A percentile compares a stretch with the other conserved stretches of the same genome.
phyloP scores from a whole-genome alignment of 2,888 invertebrate genomes.

The Macrophya annulata region DNA sequence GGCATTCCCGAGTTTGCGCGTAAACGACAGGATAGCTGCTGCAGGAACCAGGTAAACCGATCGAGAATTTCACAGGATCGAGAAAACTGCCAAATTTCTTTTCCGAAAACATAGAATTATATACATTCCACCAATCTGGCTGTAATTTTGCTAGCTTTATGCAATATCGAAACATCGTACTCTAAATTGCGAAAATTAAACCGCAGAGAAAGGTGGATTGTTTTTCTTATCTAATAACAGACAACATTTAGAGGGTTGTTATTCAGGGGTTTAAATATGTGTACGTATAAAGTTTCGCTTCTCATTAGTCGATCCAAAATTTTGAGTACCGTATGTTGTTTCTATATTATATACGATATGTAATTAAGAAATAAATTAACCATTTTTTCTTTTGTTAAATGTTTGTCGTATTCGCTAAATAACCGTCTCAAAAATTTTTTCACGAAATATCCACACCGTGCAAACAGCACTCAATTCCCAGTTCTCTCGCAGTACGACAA shows the following conservation, averaged over 20 bases:
- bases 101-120: background rate
- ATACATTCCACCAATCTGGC: background rate
- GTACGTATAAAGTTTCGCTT: background rate
- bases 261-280: background rate
- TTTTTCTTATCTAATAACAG: too few species aligned
- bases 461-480: constrained; percentile 31
- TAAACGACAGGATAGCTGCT: constrained; percentile 22
- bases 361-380: background rate
- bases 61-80: constrained; percentile 15
- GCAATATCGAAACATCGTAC: background rate
- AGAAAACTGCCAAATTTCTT: background rate
- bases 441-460: constrained; percentile 5
- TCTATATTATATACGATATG: background rate
- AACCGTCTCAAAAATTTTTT: background rate
- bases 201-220: too few species aligned
- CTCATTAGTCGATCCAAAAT: background rate
- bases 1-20: constrained; percentile 53
- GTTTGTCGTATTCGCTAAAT: background rate
- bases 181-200: too few species aligned
- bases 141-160: background rate
- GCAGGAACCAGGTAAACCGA: constrained; percentile 22
- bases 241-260: background rate
- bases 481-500: constrained; percentile 23
- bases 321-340: too few species aligned
- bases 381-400: background rate